A percentile compares a stretch with the other conserved stretches of the same genome.
These are phyloP conservation scores for Brachirus orientalis DNA, from an alignment of 2,113 vertebrate species.

Conservation along the genomic window DNA sequence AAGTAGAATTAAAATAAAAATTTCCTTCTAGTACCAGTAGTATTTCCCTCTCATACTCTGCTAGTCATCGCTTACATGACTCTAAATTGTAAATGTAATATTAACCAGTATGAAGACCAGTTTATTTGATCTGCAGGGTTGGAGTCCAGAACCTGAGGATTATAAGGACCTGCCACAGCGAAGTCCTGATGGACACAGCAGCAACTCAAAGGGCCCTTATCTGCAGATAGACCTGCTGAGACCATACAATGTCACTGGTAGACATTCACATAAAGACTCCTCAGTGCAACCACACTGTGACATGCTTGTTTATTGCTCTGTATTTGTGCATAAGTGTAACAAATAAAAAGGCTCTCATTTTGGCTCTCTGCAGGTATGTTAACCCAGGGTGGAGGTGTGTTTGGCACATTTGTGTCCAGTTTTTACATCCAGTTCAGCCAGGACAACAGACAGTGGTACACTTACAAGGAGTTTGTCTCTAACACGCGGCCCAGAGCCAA, in stretches of 20 bases:
- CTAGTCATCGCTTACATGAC: not conserved
- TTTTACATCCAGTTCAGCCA: conserved; percentile 88
- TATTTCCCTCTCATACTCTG: not conserved
- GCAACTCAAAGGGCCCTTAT: conserved; percentile 69
- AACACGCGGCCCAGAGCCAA: conserved; percentile 68
- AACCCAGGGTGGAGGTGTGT: conserved; percentile 79
- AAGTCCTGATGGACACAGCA: conserved; percentile 67
- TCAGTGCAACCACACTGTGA: not conserved
- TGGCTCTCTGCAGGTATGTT: conserved; percentile 79
- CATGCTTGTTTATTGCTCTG: too few relatives aligned
- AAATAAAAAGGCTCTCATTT: not conserved
- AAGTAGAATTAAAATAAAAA: too few relatives aligned
- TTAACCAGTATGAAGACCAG: not conserved
- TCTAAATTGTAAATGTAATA: not conserved
- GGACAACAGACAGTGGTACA: conserved; percentile 81
- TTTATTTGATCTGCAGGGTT: conserved; percentile 67
- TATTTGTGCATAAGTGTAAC: not conserved
- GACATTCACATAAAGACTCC: not conserved
- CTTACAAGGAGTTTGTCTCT: conserved; percentile 76
- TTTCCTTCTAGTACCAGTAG: not conserved
- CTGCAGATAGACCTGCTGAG: conserved; percentile 85
- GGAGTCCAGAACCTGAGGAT: conserved; percentile 79
- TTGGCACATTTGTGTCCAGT: conserved; percentile 77
- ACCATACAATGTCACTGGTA: conserved; percentile 87
- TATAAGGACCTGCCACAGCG: conserved; percentile 65